Base-by-base conservation (phyloP, 2,888 invertebrate genomes). In the Steromphala cineraria region DNA sequence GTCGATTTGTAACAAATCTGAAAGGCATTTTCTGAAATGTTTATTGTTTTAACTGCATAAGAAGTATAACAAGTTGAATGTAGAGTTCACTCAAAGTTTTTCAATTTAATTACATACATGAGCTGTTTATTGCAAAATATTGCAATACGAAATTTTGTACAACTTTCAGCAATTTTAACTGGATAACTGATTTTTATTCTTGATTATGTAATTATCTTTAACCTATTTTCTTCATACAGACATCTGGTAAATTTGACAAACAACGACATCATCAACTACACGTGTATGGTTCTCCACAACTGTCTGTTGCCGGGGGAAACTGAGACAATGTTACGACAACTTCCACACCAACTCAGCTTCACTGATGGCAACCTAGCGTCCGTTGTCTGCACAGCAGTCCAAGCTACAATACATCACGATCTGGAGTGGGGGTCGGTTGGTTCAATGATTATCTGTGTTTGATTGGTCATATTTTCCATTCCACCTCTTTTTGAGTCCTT, bases 211-310 rank as follows among this genome's bases (percentile, higher is more conserved):
- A 10, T 28, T 1, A 28, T n/a, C 3, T 13, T 62, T 24, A 24
- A 13, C 13, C 10, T 13, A 46, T 8, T 4, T 46, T 46, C 1
- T 10, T 46, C 46, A 46, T 46, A 13, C 81, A 89, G 89, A 52
- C 36, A 67, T 67, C 74, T 87, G n/a, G 67, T 89, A 21, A 40
- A 75, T 3, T 52, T 75, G 19, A 71, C 77, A 28, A 89, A 90
- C 82, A 78, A 78, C 8, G 87, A 85, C 21, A 79, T 90, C 19
- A 78, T 80, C 7, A 85, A 87, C 52, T 88, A 87, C 75, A 82
- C 84, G 8, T 86, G 88, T 77, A 87, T 89, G 85, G 86, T 89
- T 15, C 53, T 88, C 2, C 88, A 89, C 78, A 84, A 83, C 13
- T 89, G 87, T 81, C 81, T 88, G 19, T 75, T 81, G 15, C 83